phyloP scores from a whole-genome alignment of 2,797 vertebrate species.

The Valencia hispanica region DNA sequence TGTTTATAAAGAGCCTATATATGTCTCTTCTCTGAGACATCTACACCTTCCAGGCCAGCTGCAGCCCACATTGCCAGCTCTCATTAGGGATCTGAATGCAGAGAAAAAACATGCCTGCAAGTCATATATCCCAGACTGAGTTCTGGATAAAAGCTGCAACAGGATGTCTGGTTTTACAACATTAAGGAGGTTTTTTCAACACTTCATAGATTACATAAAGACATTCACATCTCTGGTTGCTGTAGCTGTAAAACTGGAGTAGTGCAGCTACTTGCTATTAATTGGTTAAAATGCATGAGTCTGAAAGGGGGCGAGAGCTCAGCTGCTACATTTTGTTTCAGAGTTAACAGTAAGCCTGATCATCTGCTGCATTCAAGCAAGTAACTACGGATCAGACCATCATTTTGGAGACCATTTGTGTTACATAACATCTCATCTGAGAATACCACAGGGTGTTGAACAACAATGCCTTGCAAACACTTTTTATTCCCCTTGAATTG shows the following conservation, averaged over 20 bases:
- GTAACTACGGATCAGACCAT: no score
- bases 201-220: neutral
- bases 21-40: constrained; percentile 27
- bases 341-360: constrained; percentile 39
- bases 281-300: neutral
- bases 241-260: neutral
- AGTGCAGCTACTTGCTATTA: neutral
- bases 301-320: neutral
- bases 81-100: constrained; percentile 39
- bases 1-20: neutral
- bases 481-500: no score
- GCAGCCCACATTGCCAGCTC: constrained; percentile 35
- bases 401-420: constrained; percentile 8
- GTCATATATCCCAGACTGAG: neutral
- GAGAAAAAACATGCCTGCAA: constrained; percentile 34
- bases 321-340: constrained; percentile 9
- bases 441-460: constrained; percentile 8
- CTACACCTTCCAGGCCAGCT: constrained; percentile 30
- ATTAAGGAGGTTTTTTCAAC: neutral
- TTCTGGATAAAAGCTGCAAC: neutral
- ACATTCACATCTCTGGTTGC: neutral
- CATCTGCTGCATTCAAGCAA: constrained; percentile 6
- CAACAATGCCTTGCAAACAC: no score
- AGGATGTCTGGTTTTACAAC: neutral
- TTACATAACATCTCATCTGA: constrained; percentile 41